Evolutionary conservation across 92 coral and sea anemone species (phyloP), one percentile per base, ranked within the genome.

Genomic region (Phenganax marumi): DNA sequence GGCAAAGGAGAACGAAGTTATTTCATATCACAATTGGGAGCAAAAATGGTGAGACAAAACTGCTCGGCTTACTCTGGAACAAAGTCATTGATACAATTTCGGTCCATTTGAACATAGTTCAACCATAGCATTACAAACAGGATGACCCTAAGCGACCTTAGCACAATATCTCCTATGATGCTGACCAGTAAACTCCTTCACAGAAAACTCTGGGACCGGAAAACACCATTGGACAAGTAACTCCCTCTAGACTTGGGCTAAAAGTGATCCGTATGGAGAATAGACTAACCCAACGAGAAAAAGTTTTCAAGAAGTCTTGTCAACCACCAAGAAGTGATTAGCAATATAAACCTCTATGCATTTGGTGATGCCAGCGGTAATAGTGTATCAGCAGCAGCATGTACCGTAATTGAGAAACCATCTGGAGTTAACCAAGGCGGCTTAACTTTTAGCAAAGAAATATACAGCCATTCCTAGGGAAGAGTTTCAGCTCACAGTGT

Each of bases 361-460:
- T 68, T 68, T 17, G 74, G 74, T 3, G 74, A 68, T 47, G 74
- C 74, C 50, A 68, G 74, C 74, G 74, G 74, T 26, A 68, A 68
- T 6, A 6, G 74, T 13, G 50, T 68, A 19, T 25, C 50, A 5
- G 74, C 74, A 68, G 50, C 50, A 25, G 74, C 33, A 19, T 68
- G 13, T 13, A n/a, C 74, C 17, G 74, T 66, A 6, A 14, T 68
- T n/a, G 21, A 47, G 13, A 47, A 23, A 68, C 74, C 74, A 23
- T 68, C 74, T 12, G 74, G 50, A 3, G 21, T 68, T 47, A 68
- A 26, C 50, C 74, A 68, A 25, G n/a, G n/a, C n/a, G 74, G 74
- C n/a, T n/a, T 68, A 8, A 50, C 13, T 18, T 6, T 8, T 47
- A 18, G 74, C 16, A 25, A 68, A 68, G 12, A 4, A 68, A 68